Percentiles rank a stretch among this genome's conserved stretches.
phyloP scores from a whole-genome alignment of 2,797 vertebrate species.

The Clangula hyemalis region DNA sequence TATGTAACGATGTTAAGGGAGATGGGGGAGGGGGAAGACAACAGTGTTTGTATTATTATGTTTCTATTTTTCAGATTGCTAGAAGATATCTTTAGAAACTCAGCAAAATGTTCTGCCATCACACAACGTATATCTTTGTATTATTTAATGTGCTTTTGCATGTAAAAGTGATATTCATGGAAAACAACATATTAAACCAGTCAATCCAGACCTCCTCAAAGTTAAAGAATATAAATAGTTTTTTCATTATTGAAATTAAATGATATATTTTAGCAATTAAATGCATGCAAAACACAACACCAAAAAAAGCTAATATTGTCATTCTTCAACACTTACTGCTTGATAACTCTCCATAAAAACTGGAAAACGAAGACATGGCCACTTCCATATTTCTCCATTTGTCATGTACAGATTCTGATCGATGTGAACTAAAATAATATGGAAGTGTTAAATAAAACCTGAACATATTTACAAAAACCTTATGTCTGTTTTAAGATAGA shows the following conservation, averaged over 20 bases:
- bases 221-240: background rate
- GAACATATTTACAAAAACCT: background rate
- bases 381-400: conserved; percentile 62
- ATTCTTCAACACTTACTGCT: conserved; percentile 67
- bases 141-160: background rate
- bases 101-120: background rate
- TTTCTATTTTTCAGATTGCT: background rate
- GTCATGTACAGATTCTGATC: conserved; percentile 55
- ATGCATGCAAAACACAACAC: background rate
- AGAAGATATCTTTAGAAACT: background rate
- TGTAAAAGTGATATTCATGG: background rate
- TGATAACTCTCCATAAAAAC: conserved; percentile 47
- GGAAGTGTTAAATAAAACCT: background rate
- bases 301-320: background rate
- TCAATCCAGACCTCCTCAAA: background rate
- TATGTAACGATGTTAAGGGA: background rate
- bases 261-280: background rate
- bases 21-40: background rate
- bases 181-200: background rate
- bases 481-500: background rate
- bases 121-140: background rate
- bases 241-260: background rate
- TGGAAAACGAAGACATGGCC: conserved; percentile 19
- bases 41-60: background rate
- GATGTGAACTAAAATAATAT: conserved; percentile 65